phyloP scores from a whole-genome alignment of 2,888 invertebrate species.

The Papilio elwesi region DNA sequence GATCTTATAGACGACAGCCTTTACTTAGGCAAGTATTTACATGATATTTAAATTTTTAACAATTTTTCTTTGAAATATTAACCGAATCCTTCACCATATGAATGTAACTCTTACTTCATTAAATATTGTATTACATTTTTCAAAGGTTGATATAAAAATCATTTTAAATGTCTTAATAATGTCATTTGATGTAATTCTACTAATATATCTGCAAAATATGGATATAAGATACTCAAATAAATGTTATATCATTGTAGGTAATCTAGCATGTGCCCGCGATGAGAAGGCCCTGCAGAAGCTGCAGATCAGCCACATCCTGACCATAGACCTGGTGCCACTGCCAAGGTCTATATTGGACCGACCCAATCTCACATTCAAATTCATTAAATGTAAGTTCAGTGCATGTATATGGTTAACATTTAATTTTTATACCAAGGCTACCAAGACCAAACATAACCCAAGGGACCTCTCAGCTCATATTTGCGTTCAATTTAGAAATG shows the following conservation, averaged over 20 bases:
- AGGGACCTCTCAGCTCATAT: no score
- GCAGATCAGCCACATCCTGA: conserved; percentile 90
- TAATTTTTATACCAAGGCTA: no score
- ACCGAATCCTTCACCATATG: no score
- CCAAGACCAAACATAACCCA: no score
- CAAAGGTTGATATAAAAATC: no score
- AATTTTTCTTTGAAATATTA: no score
- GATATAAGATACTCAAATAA: not conserved
- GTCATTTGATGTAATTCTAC: not conserved
- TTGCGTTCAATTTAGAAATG: no score
- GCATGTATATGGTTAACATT: no score
- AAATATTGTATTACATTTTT: no score
- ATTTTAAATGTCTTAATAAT: no score
- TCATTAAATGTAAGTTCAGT: conserved; percentile 86
- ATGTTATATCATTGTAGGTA: conserved; percentile 79
- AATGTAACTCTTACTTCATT: no score
- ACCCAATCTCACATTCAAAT: conserved; percentile 87
- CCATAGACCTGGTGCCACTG: conserved; percentile 93
- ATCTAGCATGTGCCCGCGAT: conserved; percentile 91
- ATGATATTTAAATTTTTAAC: not conserved
- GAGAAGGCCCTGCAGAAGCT: conserved; percentile 86
- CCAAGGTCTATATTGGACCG: conserved; percentile 89
- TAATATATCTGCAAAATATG: not conserved
- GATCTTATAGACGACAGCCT: conserved; percentile 73
- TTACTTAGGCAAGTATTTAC: conserved; percentile 62